Base-by-base conservation (phyloP, 2,888 invertebrate genomes). In the Himalopsyche tibetana region DNA sequence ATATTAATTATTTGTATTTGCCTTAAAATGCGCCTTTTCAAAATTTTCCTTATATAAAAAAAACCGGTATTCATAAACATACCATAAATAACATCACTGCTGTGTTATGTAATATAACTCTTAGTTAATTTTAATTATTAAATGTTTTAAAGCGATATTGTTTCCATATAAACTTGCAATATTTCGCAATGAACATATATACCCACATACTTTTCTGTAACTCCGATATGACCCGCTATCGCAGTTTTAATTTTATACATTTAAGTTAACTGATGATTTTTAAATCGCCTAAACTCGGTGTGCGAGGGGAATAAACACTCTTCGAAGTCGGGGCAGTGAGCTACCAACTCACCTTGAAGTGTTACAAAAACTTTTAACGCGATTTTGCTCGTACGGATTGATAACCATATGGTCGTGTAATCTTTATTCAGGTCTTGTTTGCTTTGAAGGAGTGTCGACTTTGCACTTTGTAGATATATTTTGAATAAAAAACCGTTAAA, bases 381-480 rank as follows among this genome's bases (percentile, higher is more conserved):
- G 12, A 15, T 51, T 51, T 15, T 51, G 51, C 51, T 5, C 15
- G 51, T 15, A 15, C 51, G 51, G 12, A 15, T 51, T 15, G 51
- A 51, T 51, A 51, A 51, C 51, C 51, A 51, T 51, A 51, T 51
- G 51, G 51, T 51, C 51, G 8, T 15, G 51, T 15, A 51, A 51
- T 51, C 51, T 51, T 51, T 51, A 51, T 63, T 63, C 28, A 63
- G 63, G n/a, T 63, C 63, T 63, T 63, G 63, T 63, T 63, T 63
- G 19, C 63, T 63, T 63, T 63, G 63, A 28, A 63, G 63, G 63
- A 63, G 63, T n/a, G 63, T 63, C 56, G 56, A 56, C 51, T 51
- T 51, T 51, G 51, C 51, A 51, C 51, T 51, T 51, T 12, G 51
- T 51, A 51, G 15, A 51, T 51, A 51, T 51, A 51, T 51, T 51